Evolutionary conservation across 2,113 vertebrate genomes (phyloP), one percentile per base, ranked within the genome.

Genomic region (Nibea albiflora): DNA sequence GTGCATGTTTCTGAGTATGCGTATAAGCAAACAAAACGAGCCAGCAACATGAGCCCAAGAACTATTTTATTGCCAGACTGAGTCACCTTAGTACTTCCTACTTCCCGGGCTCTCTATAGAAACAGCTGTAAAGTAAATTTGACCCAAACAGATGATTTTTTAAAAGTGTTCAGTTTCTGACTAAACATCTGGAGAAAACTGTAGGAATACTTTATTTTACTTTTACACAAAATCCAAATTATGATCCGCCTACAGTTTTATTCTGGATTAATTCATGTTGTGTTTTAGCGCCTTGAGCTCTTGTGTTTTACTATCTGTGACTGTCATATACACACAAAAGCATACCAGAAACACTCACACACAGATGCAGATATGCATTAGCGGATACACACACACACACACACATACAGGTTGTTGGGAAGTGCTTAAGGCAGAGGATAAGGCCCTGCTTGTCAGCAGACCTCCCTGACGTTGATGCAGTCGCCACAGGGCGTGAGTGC

Each of bases 401-500:
- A 31, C 31, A 31, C 5, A 31, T 28, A 62, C 73, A 70, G 58
- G 63, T 65, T 44, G 19, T 39, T 22, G 63, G 83, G 60, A 89
- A 84, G 73, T 76, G 87, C 89, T 85, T 49, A 65, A 66, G 80
- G 85, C 66, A 70, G 65, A 64, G 82, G 79, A 89, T 88, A 68
- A 87, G 81, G 85, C 84, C 22, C 63, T 74, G 73, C 66, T 77
- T 87, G 84, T 78, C 87, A 89, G 89, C 78, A 89, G 89, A 89
- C 84, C 90, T 85, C 84, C 78, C 87, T 78, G 84, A 85, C 31
- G 11, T 54, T 76, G 60, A 83, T 79, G 44, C 67, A 72, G 71
- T 69, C 44, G 42, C 88, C 83, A 66, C 74, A 71, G 78, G 82
- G 63, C 28, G 0, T 58, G 62, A 47, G 76, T 69, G 70, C 70